Conservation (phyloP, 2,113 vertebrate species). For the Theropithecus gelada region DNA sequence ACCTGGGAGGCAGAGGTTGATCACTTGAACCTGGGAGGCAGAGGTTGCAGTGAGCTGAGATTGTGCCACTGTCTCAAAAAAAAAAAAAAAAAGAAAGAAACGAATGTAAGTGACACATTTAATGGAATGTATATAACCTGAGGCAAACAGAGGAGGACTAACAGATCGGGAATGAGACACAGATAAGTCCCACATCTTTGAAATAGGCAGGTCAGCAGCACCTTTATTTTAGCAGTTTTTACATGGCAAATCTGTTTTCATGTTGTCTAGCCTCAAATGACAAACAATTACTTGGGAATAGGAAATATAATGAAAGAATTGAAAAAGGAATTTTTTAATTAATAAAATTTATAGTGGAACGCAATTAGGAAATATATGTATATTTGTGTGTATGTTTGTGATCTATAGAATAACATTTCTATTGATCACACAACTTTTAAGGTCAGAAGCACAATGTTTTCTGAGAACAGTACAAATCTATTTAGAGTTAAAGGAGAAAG, state of each 20-base stretch:
- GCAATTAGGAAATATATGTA: background rate
- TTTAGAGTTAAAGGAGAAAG: background rate
- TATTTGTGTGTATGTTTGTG: background rate
- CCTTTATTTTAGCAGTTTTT: background rate
- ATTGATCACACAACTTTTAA: background rate
- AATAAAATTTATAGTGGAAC: background rate
- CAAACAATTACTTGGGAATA: background rate
- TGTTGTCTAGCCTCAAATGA: background rate
- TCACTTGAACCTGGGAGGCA: no score
- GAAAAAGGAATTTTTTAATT: background rate
- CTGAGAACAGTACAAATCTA: background rate
- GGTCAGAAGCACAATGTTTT: background rate
- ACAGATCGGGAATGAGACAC: fast-evolving
- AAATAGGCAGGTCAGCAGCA: background rate
- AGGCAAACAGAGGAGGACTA: background rate
- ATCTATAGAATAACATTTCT: background rate
- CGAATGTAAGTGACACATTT: background rate
- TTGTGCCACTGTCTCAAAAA: no score
- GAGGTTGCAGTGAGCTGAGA: no score
- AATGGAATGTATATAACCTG: background rate
- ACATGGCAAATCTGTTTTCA: background rate
- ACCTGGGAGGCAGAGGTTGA: no score
- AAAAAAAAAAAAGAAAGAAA: background rate
- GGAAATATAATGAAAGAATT: background rate
- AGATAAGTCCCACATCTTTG: background rate